Evolutionary conservation across 1,140 invertebrate species (phyloP).

Genomic region (Calephelis virginiensis): DNA sequence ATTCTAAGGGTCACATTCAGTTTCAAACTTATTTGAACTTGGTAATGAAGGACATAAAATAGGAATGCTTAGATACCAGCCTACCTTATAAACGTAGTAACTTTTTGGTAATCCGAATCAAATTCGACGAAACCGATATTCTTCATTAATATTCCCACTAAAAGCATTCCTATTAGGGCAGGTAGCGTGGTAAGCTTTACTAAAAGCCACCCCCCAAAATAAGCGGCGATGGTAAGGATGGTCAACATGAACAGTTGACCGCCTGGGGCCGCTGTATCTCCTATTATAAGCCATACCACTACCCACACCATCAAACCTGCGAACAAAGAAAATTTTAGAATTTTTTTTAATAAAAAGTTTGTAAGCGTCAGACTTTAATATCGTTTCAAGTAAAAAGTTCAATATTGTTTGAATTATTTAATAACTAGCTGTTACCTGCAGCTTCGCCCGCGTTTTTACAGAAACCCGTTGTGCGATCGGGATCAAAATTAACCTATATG

Average conservation of each 20-base stretch:
- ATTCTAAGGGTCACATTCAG: too few species aligned
- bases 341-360: not conserved
- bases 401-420: too few species aligned
- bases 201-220: constrained; percentile 89
- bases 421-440: too few species aligned
- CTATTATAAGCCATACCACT: constrained; percentile 85
- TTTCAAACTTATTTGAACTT: too few species aligned
- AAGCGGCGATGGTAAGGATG: constrained; percentile 84
- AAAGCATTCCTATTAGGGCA: constrained; percentile 91
- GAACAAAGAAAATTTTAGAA: constrained; percentile 21
- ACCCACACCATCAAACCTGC: constrained; percentile 87
- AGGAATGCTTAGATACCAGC: not conserved
- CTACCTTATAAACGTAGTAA: constrained; percentile 84
- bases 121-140: constrained; percentile 88
- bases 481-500: too few species aligned
- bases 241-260: constrained; percentile 90
- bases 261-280: constrained; percentile 85
- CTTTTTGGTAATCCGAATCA: constrained; percentile 80
- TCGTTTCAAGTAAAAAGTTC: not conserved
- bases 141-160: constrained; percentile 88
- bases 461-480: too few species aligned
- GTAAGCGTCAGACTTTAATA: not conserved
- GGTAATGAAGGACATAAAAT: too few species aligned
- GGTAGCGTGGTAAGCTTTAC: constrained; percentile 88
- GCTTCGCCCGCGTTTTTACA: too few species aligned